phyloP scores from a whole-genome alignment of 2,888 invertebrate species.

The Plutella xylostella region DNA sequence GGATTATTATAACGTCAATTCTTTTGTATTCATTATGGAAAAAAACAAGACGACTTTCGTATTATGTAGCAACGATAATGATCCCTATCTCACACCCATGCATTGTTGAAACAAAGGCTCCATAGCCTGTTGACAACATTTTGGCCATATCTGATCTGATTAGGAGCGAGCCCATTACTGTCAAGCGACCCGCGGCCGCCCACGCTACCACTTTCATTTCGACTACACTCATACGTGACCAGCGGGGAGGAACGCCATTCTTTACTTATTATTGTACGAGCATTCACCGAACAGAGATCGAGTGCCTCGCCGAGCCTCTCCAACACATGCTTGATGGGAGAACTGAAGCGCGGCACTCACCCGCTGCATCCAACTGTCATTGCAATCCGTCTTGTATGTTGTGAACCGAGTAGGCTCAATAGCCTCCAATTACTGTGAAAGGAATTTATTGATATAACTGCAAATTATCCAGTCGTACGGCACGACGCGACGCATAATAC shows the following conservation, averaged over 20 bases:
- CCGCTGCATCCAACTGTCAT: slow-evolving; percentile 46
- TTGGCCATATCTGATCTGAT: slow-evolving; percentile 46
- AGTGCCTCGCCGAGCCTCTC: slow-evolving; percentile 28
- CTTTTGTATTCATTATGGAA: no score
- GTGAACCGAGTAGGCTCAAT: slow-evolving; percentile 31
- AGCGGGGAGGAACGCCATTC: slow-evolving; percentile 41
- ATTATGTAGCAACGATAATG: background rate
- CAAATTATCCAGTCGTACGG: slow-evolving; percentile 16
- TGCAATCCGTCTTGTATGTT: slow-evolving; percentile 33
- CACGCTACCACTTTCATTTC: slow-evolving; percentile 61
- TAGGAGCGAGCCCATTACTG: slow-evolving; percentile 33
- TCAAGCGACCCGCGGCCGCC: slow-evolving; percentile 34
- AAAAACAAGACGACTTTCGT: no score
- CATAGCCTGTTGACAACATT: slow-evolving; percentile 3
- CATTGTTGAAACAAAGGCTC: background rate
- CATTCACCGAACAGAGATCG: slow-evolving; percentile 31
- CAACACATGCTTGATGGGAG: slow-evolving; percentile 27
- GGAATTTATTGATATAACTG: slow-evolving; percentile 28
- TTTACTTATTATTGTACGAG: slow-evolving; percentile 32
- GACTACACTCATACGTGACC: slow-evolving; percentile 49
- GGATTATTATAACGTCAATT: no score
- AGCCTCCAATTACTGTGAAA: slow-evolving; percentile 28
- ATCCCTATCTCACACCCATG: background rate
- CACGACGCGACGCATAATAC: background rate
- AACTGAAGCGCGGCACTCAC: slow-evolving; percentile 23